Conservation (phyloP, 2,888 invertebrate species). For the Mimachlamys varia region DNA sequence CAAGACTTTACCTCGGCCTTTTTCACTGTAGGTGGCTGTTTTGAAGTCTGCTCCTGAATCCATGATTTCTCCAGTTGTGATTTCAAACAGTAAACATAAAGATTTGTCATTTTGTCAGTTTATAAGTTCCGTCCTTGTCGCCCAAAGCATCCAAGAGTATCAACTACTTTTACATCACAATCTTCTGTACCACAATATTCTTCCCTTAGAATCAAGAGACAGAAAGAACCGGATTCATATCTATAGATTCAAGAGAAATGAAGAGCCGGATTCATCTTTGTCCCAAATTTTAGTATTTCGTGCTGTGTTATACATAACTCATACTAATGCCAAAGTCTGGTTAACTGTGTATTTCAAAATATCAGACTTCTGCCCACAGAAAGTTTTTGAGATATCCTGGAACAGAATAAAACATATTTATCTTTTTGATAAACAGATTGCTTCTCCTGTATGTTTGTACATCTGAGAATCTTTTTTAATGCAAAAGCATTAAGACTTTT, state of each 20-base stretch:
- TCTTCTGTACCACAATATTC: neutral
- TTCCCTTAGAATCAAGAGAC: neutral
- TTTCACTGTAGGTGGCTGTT: neutral
- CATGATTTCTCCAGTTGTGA: conserved; percentile 46
- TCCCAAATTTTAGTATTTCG: neutral
- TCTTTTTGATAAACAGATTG: conserved; percentile 7
- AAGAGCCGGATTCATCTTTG: neutral
- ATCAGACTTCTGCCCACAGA: neutral
- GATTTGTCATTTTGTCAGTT: conserved; percentile 40
- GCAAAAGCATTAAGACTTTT: too few species aligned
- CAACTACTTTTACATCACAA: neutral
- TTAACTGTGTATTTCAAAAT: neutral
- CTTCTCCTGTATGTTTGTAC: neutral
- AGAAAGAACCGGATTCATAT: neutral
- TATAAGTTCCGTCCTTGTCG: neutral
- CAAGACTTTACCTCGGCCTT: neutral
- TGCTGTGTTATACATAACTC: neutral
- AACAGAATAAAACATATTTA: neutral
- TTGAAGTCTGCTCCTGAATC: conserved; percentile 38
- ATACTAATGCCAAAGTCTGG: neutral
- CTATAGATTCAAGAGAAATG: too few species aligned
- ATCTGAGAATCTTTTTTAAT: neutral
- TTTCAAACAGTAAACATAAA: conserved; percentile 47
- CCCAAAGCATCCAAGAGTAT: neutral
- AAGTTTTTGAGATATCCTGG: neutral